Base-by-base conservation (phyloP, 2,888 invertebrate species). In the Drosophila nr. medialis region DNA sequence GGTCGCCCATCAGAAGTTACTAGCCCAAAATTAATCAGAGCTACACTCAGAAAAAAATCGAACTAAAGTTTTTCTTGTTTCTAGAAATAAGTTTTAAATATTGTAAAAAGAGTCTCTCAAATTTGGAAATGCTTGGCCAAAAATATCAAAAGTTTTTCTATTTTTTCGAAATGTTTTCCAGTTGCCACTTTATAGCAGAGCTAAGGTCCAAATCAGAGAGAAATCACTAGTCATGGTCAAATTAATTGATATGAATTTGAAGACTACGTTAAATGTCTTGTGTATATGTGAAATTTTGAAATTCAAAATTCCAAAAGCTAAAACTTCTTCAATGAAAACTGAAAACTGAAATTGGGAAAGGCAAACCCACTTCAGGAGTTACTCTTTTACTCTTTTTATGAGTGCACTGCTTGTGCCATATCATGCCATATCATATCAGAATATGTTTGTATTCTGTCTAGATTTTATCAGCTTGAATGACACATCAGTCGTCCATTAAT, bases 401-500 rank as follows among this genome's bases (percentile, higher is more conserved):
- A n/a, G n/a, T n/a, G 21, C 21, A 24, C 2, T 15, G 8, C 4
- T 24, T 24, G 45, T 21, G 21, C 45, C 45, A 45, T 24, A 15
- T 21, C 21, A 42, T 42, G 42, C 21, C 13, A 42, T 15, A 4
- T 21, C 45, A 45, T 45, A 21, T 45, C 13, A 21, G 4, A 45
- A 18, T 34, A 61, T 50, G 40, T 63, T 42, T 53, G n/a, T 58
- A 49, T 50, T 40, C 64, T 55, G 51, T 53, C 49, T 53, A 48
- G 8, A 45, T 63, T 65, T 72, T 84, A 81, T 72, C 67, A 68
- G 62, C 13, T 66, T 61, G 60, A 56, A 60, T 66, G 85, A 72
- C 80, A 80, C 56, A 71, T 64, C 55, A 65, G 53, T 67, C 72
- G 64, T 32, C 62, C 65, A 61, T 70, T 59, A 78, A 72, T 65